These are phyloP conservation scores for Cichladusa arquata DNA, from an alignment of 2,113 vertebrate genomes.

Conservation along the genomic window DNA sequence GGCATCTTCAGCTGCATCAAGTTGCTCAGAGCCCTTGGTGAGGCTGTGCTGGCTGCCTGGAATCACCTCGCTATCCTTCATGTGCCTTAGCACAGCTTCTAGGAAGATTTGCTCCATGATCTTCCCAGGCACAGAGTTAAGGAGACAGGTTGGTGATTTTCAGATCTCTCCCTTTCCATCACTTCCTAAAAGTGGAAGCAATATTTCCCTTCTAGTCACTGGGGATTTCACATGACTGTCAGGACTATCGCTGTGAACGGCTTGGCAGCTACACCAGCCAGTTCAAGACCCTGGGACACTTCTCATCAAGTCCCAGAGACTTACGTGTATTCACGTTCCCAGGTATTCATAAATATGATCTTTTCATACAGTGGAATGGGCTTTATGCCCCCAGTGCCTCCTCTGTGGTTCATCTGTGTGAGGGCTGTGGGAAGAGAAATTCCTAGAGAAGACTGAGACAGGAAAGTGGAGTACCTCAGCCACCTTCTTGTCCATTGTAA, in stretches of 20 bases:
- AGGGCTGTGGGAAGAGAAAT: background rate
- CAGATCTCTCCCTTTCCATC: background rate
- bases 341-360: background rate
- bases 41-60: background rate
- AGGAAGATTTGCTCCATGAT: background rate
- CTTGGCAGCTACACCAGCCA: background rate
- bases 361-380: background rate
- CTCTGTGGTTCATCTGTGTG: rapidly evolving
- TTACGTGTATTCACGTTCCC: rapidly evolving
- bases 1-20: background rate
- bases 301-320: background rate
- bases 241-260: rapidly evolving
- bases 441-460: background rate
- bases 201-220: rapidly evolving
- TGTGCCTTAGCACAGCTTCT: background rate
- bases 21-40: background rate
- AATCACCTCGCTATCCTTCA: background rate
- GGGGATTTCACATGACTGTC: background rate
- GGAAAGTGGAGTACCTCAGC: background rate
- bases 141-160: background rate
- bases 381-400: background rate
- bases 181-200: background rate
- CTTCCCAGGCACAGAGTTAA: background rate
- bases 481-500: background rate
- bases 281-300: background rate